A percentile compares a stretch with the other conserved stretches of the same genome.
Conservation (phyloP, 2,797 vertebrate genomes). For the Enteromius unitaeniatus region DNA sequence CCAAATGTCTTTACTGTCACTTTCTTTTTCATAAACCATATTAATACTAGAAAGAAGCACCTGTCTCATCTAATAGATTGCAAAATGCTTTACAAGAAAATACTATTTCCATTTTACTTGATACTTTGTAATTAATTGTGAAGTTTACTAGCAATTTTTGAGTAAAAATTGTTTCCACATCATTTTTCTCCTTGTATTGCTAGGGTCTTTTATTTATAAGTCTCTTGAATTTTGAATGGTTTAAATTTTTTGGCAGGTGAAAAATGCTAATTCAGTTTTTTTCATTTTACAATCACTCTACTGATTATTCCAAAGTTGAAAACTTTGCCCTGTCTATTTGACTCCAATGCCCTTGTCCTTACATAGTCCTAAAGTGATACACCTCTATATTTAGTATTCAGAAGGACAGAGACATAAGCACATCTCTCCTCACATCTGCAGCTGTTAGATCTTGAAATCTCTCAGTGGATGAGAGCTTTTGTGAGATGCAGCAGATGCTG, state of each 20-base stretch:
- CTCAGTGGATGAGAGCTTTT: conserved; percentile 48
- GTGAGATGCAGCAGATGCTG: conserved; percentile 52
- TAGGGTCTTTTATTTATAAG: not conserved
- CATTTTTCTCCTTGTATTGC: not conserved
- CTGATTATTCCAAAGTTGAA: not conserved
- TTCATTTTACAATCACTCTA: not conserved
- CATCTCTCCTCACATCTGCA: conserved; percentile 32
- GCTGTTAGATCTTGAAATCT: conserved; percentile 44
- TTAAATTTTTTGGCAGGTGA: no score
- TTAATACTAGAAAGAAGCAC: not conserved
- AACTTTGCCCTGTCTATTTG: not conserved
- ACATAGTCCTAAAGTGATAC: not conserved
- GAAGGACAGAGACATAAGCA: conserved; percentile 33
- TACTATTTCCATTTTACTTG: not conserved
- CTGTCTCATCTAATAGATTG: not conserved
- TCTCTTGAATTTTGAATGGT: not conserved
- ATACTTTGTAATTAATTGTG: not conserved
- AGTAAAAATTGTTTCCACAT: not conserved
- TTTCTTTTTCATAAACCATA: not conserved
- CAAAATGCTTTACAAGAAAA: not conserved
- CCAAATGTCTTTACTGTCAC: not conserved
- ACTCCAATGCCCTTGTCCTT: not conserved
- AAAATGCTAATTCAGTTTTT: not conserved
- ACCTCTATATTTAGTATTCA: conserved; percentile 9
- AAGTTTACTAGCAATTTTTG: not conserved